Evolutionary conservation across 2,113 vertebrate species (phyloP).

Genomic region (Phoenicopterus ruber): DNA sequence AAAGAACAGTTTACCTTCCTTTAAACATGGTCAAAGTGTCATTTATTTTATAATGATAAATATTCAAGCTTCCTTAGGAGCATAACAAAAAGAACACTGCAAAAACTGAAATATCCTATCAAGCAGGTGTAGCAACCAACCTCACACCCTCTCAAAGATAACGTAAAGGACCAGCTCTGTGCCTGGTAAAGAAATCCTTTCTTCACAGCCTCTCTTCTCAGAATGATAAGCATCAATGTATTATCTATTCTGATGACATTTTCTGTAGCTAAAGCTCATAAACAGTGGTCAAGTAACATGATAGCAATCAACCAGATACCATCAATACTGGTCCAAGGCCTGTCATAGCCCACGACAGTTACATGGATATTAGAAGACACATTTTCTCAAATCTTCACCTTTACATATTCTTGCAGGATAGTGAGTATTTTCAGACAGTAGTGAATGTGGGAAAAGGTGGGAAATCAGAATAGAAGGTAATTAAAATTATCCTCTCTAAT

Average conservation of each 20-base stretch:
- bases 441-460: neutral
- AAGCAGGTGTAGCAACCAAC: neutral
- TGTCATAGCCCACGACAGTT: neutral
- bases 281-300: neutral
- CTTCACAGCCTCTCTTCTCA: neutral
- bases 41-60: neutral
- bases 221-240: neutral
- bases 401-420: neutral
- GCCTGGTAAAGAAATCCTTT: neutral
- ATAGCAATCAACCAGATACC: neutral
- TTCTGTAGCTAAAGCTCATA: neutral
- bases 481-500: neutral
- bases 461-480: neutral
- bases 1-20: neutral
- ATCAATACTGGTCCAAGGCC: neutral
- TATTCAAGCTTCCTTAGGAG: neutral
- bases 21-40: neutral
- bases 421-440: neutral
- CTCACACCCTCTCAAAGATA: neutral
- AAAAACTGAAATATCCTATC: neutral
- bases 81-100: neutral
- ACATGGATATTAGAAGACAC: neutral
- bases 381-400: neutral
- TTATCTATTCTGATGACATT: neutral
- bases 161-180: neutral